These are phyloP conservation scores for Nomada goodeniana DNA, from an alignment of 2,888 invertebrate genomes.

Conservation along the genomic window DNA sequence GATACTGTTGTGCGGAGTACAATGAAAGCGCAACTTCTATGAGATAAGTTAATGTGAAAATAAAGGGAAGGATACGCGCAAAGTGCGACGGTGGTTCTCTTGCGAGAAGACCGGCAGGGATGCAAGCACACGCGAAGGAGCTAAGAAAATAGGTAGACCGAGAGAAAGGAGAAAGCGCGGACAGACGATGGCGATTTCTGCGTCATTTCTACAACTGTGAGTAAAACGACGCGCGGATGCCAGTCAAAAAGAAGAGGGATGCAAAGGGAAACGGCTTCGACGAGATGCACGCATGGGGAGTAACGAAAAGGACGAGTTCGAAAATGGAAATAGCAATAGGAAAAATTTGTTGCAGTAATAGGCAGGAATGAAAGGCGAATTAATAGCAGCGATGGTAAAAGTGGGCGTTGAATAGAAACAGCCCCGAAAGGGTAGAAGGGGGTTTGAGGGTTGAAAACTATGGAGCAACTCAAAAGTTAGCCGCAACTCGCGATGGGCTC, in stretches of 20 bases:
- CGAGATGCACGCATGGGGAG: background rate
- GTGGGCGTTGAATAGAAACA: constrained; percentile 7
- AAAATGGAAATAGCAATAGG: background rate
- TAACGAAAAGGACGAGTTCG: no score
- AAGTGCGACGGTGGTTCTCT: no score
- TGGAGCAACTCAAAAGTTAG: constrained; percentile 77
- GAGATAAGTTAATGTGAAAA: constrained; percentile 4
- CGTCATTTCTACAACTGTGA: no score
- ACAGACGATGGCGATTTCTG: no score
- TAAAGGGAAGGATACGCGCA: background rate
- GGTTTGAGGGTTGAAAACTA: constrained; percentile 49
- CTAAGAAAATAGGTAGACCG: background rate
- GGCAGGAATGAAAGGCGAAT: constrained; percentile 20
- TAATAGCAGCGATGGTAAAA: constrained; percentile 3
- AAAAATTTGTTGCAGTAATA: background rate
- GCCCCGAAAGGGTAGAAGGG: constrained; percentile 8
- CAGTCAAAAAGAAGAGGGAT: background rate
- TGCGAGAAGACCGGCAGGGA: background rate
- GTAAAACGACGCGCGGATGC: background rate
- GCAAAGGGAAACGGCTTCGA: background rate
- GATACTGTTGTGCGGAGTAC: background rate
- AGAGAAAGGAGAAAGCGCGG: no score
- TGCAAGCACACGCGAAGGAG: no score
- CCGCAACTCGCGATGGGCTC: constrained; percentile 69
- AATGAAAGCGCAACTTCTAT: constrained; percentile 5